Evolutionary conservation across 2,888 invertebrate genomes (phyloP).

Genomic region (Junonia oenone): DNA sequence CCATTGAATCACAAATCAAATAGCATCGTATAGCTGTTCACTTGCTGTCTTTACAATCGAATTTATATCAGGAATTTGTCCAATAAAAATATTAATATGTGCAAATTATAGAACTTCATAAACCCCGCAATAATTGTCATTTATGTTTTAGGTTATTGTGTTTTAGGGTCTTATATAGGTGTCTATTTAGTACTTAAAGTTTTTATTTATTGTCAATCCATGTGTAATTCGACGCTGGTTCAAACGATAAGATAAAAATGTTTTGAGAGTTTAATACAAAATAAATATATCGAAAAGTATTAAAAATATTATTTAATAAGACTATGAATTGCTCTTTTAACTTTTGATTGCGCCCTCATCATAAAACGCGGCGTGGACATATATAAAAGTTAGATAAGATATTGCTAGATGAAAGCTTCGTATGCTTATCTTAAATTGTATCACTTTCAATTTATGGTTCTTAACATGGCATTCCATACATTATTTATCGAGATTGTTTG

Average conservation of each 20-base stretch:
- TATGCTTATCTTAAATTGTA: conserved; percentile 27
- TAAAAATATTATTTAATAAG: conserved; percentile 8
- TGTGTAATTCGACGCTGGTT: background rate
- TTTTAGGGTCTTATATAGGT: conserved; percentile 31
- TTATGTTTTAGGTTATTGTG: conserved; percentile 34
- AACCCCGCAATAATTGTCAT: conserved; percentile 36
- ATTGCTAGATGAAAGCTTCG: conserved; percentile 37
- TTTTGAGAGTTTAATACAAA: background rate
- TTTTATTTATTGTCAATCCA: conserved; percentile 6
- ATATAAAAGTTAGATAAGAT: conserved; percentile 21
- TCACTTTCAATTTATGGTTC: conserved; percentile 27
- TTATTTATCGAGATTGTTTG: conserved; percentile 24
- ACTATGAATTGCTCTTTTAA: conserved; percentile 9
- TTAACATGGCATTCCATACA: conserved; percentile 47
- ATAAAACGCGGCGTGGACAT: conserved; percentile 24
- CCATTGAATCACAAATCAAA: too few relatives aligned
- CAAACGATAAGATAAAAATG: background rate
- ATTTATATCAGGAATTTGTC: background rate
- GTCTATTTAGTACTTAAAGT: conserved; percentile 24
- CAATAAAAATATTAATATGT: conserved; percentile 6
- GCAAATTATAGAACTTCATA: conserved; percentile 24
- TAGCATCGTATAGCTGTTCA: too few relatives aligned
- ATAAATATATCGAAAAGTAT: conserved; percentile 4
- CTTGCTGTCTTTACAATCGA: background rate
- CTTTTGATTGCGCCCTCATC: background rate